Conservation (phyloP, 1,140 invertebrate species). For the Drosophila chauvacae region DNA sequence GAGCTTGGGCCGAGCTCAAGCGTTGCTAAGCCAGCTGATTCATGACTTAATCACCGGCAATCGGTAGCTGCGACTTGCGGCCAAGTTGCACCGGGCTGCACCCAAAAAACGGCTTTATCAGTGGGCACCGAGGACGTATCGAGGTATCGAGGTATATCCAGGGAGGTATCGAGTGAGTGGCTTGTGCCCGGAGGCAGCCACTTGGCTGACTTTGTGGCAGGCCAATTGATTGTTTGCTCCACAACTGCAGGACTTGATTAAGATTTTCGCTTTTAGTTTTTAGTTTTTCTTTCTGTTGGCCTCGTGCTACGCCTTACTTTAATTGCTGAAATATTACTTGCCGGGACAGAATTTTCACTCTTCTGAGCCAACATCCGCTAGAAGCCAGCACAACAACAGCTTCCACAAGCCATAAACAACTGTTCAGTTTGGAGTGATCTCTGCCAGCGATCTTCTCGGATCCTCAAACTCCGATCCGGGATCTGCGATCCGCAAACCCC, state of each 20-base stretch:
- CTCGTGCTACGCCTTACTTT: slow-evolving; percentile 16
- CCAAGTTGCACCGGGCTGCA: slow-evolving; percentile 53
- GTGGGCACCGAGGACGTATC: slow-evolving; percentile 18
- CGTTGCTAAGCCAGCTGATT: slow-evolving; percentile 65
- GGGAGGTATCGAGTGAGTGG: slow-evolving; percentile 62
- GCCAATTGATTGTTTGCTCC: slow-evolving; percentile 79
- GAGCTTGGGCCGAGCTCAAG: slow-evolving; percentile 9
- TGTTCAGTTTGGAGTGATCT: slow-evolving; percentile 66
- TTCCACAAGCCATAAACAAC: slow-evolving; percentile 74
- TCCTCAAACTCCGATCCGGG: slow-evolving; percentile 18
- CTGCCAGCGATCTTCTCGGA: slow-evolving; percentile 35
- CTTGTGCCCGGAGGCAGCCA: slow-evolving; percentile 60
- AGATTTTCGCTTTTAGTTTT: slow-evolving; percentile 40
- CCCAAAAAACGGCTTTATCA: slow-evolving; percentile 76
- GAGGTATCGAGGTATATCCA: slow-evolving; percentile 30
- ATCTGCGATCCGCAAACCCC: slow-evolving; percentile 34
- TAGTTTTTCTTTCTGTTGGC: not conserved
- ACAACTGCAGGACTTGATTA: slow-evolving; percentile 72
- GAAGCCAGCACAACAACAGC: slow-evolving; percentile 37
- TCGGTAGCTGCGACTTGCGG: slow-evolving; percentile 67
- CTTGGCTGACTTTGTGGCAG: slow-evolving; percentile 57
- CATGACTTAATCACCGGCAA: slow-evolving; percentile 78
- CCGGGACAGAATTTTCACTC: slow-evolving; percentile 52
- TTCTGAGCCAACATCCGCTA: slow-evolving; percentile 57
- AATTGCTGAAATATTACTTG: slow-evolving; percentile 27